Base-by-base conservation (phyloP, 2,888 invertebrate genomes). In the Himalopsyche tibetana region DNA sequence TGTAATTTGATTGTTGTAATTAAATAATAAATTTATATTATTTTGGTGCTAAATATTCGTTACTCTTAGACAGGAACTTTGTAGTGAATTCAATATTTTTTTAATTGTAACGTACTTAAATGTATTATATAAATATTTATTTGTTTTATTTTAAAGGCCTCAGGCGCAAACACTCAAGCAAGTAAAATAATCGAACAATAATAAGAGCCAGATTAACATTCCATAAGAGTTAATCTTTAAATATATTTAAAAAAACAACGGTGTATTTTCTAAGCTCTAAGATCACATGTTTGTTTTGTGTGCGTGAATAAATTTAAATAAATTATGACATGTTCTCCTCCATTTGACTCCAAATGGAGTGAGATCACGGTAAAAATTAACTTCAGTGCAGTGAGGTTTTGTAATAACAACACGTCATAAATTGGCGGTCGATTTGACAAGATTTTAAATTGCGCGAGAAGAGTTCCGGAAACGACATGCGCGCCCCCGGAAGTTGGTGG, bases 401-500 rank as follows among this genome's bases (percentile, higher is more conserved):
- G 63, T n/a, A 5, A 15, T 11, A 9, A n/a, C 0, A 63, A 63
- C 5, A 28, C 19, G 12, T 63, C 4, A 28, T 63, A 63, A 63
- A 63, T n/a, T 63, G 56, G 56, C n/a, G 56, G 56, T n/a, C n/a
- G n/a, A 56, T 56, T 56, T 56, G 63, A 63, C 63, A 19, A 63
- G 63, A 19, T 63, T 63, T 0, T 5, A 63, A 63, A 63, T 63
- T 63, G 19, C 63, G 63, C 63, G 19, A 19, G 63, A 63, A 28
- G 28, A 63, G 63, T 63, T 63, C 5, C 63, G 63, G 19, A 63
- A 63, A 28, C 63, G 63, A 63, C 63, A 63, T 63, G 63, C 63
- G 63, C 63, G 63, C 63, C 19, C 63, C 63, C 63, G 63, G 63
- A 63, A 63, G 63, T 28, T 63, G 63, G 63, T 63, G 63, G 63